Percentiles rank a stretch among this genome's conserved stretches.
These are phyloP conservation scores for Napeogenes sylphis DNA, from an alignment of 2,888 invertebrate genomes.

Conservation along the genomic window DNA sequence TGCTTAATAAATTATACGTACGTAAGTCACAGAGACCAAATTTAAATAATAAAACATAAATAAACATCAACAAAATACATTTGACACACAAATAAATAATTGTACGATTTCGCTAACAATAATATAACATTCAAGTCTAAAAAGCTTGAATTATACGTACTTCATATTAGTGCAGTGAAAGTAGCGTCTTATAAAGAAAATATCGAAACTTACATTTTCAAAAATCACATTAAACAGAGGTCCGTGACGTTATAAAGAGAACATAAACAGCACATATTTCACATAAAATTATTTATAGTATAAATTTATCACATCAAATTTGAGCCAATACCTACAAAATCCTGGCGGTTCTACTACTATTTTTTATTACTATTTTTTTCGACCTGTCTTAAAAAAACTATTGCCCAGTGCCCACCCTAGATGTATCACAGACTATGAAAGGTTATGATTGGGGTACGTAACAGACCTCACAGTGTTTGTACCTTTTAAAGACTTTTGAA, in stretches of 20 bases:
- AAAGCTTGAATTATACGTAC: slow-evolving; percentile 13
- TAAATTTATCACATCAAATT: neutral
- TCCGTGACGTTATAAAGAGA: neutral
- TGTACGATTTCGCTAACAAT: neutral
- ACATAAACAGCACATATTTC: neutral
- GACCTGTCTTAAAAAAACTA: neutral
- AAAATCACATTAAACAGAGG: neutral
- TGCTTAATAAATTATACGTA: too few species aligned
- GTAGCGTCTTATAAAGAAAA: slow-evolving; percentile 20
- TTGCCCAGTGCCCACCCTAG: slow-evolving; percentile 3
- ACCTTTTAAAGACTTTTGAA: too few species aligned
- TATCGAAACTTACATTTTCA: slow-evolving; percentile 15
- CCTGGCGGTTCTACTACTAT: slow-evolving; percentile 9
- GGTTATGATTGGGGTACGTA: too few species aligned
- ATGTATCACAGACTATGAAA: neutral
- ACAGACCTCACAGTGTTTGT: too few species aligned
- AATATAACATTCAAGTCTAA: slow-evolving; percentile 4
- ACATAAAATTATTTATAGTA: slow-evolving; percentile 3
- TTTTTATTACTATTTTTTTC: slow-evolving; percentile 3
- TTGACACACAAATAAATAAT: too few species aligned
- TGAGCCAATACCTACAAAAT: slow-evolving; percentile 6
- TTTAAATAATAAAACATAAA: neutral
- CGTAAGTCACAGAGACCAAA: too few species aligned
- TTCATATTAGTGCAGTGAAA: slow-evolving; percentile 24
- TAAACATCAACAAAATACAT: neutral